These are phyloP conservation scores for Dryobotodes eremita DNA, from an alignment of 2,888 invertebrate species.

Conservation along the genomic window DNA sequence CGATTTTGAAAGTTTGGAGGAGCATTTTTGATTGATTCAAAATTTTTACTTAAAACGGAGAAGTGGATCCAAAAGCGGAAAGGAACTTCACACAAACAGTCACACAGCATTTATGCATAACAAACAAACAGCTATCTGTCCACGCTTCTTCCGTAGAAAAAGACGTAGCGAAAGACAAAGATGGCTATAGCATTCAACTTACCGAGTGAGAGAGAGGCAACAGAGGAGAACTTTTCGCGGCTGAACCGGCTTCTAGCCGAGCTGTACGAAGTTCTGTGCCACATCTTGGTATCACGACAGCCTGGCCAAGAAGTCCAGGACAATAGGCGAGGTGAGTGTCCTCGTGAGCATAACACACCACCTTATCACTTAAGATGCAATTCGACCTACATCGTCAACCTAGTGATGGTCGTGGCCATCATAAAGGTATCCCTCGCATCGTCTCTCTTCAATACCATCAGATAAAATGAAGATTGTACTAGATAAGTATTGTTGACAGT, in stretches of 20 bases:
- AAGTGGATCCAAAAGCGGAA: constrained; percentile 68
- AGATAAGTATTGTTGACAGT: constrained; percentile 89
- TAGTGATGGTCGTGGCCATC: constrained; percentile 89
- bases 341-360: constrained; percentile 88
- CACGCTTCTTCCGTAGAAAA: constrained; percentile 88
- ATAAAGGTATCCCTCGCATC: constrained; percentile 89
- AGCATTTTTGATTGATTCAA: constrained; percentile 39
- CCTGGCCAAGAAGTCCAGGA: constrained; percentile 88
- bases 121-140: constrained; percentile 86
- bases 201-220: constrained; percentile 90
- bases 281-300: constrained; percentile 89
- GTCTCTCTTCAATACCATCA: constrained; percentile 90
- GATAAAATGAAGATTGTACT: constrained; percentile 86
- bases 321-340: constrained; percentile 90
- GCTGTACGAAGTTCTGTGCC: constrained; percentile 90
- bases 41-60: constrained; percentile 50
- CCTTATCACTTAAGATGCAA: constrained; percentile 91
- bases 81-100: constrained; percentile 73
- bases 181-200: constrained; percentile 91
- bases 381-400: constrained; percentile 91
- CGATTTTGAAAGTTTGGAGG: constrained; percentile 37
- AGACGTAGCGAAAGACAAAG: constrained; percentile 79
- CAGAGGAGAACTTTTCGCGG: constrained; percentile 90
- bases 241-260: constrained; percentile 90
- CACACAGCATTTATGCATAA: constrained; percentile 87